Evolutionary conservation across 2,888 invertebrate genomes (phyloP).

Genomic region (Calephelis perditalis): DNA sequence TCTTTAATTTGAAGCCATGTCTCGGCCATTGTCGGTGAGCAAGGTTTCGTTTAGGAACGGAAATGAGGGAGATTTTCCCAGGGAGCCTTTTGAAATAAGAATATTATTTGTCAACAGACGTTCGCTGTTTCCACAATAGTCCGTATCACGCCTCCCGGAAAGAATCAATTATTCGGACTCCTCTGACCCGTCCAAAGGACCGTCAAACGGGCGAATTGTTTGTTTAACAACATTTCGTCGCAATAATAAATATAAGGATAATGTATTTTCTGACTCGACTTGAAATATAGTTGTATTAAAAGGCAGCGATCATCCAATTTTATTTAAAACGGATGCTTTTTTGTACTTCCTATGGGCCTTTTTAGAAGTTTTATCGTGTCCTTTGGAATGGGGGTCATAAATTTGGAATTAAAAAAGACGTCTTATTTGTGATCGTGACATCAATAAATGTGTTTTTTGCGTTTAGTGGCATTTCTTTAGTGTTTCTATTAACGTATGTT

Average conservation of each 20-base stretch:
- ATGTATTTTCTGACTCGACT: constrained; percentile 48
- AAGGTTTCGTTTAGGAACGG: constrained; percentile 65
- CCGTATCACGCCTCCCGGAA: constrained; percentile 66
- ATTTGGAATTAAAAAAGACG: constrained; percentile 51
- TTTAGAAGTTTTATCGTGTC: constrained; percentile 59
- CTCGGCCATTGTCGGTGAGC: constrained; percentile 54
- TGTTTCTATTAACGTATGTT: background rate
- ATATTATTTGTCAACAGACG: constrained; percentile 61
- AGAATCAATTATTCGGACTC: constrained; percentile 73
- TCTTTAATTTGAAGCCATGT: constrained; percentile 62
- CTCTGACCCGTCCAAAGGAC: constrained; percentile 48
- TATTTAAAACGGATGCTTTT: constrained; percentile 55
- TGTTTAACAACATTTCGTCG: constrained; percentile 75
- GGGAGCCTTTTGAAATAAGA: constrained; percentile 58
- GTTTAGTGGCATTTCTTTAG: constrained; percentile 16
- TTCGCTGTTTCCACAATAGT: constrained; percentile 51
- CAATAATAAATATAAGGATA: constrained; percentile 63
- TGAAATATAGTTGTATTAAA: constrained; percentile 17
- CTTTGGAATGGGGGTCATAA: constrained; percentile 38
- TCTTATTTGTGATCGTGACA: constrained; percentile 19
- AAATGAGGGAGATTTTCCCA: constrained; percentile 70
- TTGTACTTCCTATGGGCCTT: constrained; percentile 54
- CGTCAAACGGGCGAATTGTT: constrained; percentile 75
- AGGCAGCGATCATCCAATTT: constrained; percentile 18
- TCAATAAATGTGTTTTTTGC: constrained; percentile 12